phyloP scores from a whole-genome alignment of 37 sponge, comb jelly and placozoan genomes.

The Petrosia ficiformis region DNA sequence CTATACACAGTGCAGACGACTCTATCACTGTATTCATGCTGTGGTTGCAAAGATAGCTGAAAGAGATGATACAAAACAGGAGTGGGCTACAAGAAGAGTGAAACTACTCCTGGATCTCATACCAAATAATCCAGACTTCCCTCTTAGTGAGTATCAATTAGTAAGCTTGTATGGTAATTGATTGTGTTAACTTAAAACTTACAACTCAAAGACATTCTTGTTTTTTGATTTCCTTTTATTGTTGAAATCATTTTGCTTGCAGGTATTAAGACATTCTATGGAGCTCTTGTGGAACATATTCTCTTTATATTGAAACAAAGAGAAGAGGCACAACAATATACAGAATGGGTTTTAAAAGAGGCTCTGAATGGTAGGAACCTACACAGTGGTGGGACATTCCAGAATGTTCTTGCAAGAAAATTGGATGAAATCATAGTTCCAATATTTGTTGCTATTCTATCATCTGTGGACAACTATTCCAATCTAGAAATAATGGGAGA shows the following conservation, averaged over 20 bases:
- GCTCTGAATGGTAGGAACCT: too few relatives aligned
- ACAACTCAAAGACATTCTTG: too few relatives aligned
- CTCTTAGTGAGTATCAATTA: too few relatives aligned
- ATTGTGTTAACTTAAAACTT: too few relatives aligned
- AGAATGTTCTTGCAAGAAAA: too few relatives aligned
- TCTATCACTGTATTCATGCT: too few relatives aligned
- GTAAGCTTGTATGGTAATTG: too few relatives aligned
- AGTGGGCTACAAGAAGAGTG: slow-evolving; percentile 34
- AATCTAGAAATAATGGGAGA: slow-evolving; percentile 59
- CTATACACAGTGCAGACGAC: too few relatives aligned
- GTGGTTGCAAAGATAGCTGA: slow-evolving; percentile 15
- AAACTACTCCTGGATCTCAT: slow-evolving; percentile 26
- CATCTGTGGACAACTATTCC: slow-evolving; percentile 44
- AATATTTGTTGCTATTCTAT: slow-evolving; percentile 62
- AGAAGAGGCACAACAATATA: slow-evolving; percentile 29
- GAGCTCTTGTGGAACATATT: slow-evolving; percentile 49
- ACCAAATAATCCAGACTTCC: slow-evolving; percentile 10
- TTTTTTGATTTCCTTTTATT: slow-evolving; percentile 1
- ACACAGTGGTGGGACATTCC: too few relatives aligned
- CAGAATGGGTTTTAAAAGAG: slow-evolving; percentile 57
- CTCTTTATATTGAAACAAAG: slow-evolving; percentile 31
- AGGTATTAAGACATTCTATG: slow-evolving; percentile 29
- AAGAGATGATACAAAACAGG: slow-evolving; percentile 5
- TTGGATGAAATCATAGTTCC: slow-evolving; percentile 58
- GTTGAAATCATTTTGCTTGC: slow-evolving; percentile 2